A percentile compares a stretch with the other conserved stretches of the same genome.
phyloP scores from a whole-genome alignment of 2,888 invertebrate species.

The Shargacucullia verbasci region DNA sequence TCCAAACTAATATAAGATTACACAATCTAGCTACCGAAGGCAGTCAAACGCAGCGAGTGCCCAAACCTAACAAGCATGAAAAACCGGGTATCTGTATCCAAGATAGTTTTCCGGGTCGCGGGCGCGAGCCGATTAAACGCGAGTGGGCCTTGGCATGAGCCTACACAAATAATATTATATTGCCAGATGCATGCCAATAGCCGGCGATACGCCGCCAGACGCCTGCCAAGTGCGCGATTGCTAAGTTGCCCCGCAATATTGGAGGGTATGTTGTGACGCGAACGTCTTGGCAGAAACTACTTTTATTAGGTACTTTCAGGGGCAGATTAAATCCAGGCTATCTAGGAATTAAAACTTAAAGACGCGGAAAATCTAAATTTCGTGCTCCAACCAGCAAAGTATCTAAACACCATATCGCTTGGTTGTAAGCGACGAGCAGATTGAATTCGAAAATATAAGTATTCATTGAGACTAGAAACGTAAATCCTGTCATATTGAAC shows the following conservation, averaged over 20 bases:
- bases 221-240: constrained; percentile 76
- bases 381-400: not conserved
- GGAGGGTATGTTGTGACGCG: constrained; percentile 55
- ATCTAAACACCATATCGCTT: too few relatives aligned
- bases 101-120: constrained; percentile 76
- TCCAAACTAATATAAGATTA: constrained; percentile 1
- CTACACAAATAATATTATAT: constrained; percentile 88
- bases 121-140: constrained; percentile 71
- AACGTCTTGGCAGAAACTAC: constrained; percentile 39
- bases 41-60: constrained; percentile 40
- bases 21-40: constrained; percentile 1
- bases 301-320: constrained; percentile 15
- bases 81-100: constrained; percentile 64
- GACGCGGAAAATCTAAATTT: not conserved
- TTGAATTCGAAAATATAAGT: too few relatives aligned
- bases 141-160: constrained; percentile 75
- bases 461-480: too few relatives aligned
- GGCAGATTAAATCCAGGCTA: constrained; percentile 15
- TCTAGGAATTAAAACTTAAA: constrained; percentile 25
- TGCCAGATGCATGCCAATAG: constrained; percentile 84
- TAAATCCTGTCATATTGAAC: not conserved
- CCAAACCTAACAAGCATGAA: constrained; percentile 69
- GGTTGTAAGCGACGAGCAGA: too few relatives aligned
- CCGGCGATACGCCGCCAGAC: constrained; percentile 63
- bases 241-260: constrained; percentile 60